A percentile compares a stretch with the other conserved stretches of the same genome.
Conservation (phyloP, 2,888 invertebrate species). For the Zele albiditarsus region DNA sequence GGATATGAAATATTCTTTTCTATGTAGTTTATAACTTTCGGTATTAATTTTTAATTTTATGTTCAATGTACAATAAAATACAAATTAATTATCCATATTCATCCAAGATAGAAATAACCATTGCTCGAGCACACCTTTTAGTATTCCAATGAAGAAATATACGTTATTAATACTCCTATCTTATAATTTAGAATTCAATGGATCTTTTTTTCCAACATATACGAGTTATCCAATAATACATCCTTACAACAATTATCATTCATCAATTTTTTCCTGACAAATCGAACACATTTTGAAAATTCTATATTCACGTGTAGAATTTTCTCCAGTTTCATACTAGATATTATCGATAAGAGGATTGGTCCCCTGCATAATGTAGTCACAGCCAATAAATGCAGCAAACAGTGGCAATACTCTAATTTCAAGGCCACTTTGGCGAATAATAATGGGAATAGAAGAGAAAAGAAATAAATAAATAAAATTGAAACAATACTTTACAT, state of each 20-base stretch:
- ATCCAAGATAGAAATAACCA: background rate
- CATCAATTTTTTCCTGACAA: background rate
- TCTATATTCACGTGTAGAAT: background rate
- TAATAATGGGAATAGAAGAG: constrained; percentile 28
- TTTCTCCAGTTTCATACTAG: constrained; percentile 39
- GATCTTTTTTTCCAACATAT: background rate
- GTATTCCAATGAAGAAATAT: background rate
- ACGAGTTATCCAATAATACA: background rate
- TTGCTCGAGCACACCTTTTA: background rate
- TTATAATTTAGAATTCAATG: background rate
- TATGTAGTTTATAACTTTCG: background rate
- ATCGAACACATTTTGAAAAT: background rate
- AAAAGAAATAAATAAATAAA: background rate
- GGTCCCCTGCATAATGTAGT: constrained; percentile 71
- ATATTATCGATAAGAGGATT: constrained; percentile 60
- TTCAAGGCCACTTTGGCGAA: constrained; percentile 49
- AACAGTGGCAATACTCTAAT: constrained; percentile 54
- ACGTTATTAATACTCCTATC: background rate
- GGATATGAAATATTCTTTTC: background rate
- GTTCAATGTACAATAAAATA: background rate
- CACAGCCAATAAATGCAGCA: constrained; percentile 73
- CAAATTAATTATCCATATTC: background rate
- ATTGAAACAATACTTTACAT: background rate
- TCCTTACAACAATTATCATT: background rate
- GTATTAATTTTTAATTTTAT: background rate